Evolutionary conservation across 1,140 invertebrate genomes (phyloP), one percentile per base, ranked within the genome.

Genomic region (Drosophila elegans): DNA sequence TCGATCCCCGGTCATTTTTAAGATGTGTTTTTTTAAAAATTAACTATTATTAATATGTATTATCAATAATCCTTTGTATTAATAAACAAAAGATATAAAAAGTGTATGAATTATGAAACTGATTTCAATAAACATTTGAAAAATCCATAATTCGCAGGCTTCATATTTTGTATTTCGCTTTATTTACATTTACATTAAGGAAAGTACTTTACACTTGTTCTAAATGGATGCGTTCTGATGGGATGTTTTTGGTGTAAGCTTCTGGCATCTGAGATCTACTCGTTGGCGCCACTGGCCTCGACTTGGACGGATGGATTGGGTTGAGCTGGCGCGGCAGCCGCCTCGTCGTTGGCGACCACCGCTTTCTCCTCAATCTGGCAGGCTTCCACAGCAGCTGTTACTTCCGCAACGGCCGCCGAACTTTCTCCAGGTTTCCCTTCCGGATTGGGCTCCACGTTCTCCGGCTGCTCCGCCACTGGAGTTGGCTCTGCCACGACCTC

Each of bases 51-150:
- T 84, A 89, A 88, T 85, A 89, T 84, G 77, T 88, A 84, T 84
- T 89, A 88, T 73, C 75, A 76, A 79, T 82, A 88, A 88, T 82
- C 83, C 79, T 88, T 88, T 88, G 83, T 88, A 88, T 88, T 88
- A 79, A 88, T 88, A 88, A 88, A 77, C 69, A 82, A 85, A 85
- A 48, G 64, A 84, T 84, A 82, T 78, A 88, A 79, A 80, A 81
- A 60, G 63, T 88, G 67, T 88, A 88, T 82, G 74, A 80, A 80
- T 78, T 85, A 78, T 52, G 74, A 73, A 84, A 74, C 67, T 84
- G 80, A 88, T 88, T 88, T 89, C 72, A 88, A 88, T 88, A 89
- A 84, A 89, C 74, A 89, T 80, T 84, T 88, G 64, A 82, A 89
- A 77, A 64, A 59, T 74, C 80, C 76, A 62, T 57, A 62, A 57